Evolutionary conservation across 92 coral and sea anemone species (phyloP), one percentile per base, ranked within the genome.

Genomic region (Porites cylindrica): DNA sequence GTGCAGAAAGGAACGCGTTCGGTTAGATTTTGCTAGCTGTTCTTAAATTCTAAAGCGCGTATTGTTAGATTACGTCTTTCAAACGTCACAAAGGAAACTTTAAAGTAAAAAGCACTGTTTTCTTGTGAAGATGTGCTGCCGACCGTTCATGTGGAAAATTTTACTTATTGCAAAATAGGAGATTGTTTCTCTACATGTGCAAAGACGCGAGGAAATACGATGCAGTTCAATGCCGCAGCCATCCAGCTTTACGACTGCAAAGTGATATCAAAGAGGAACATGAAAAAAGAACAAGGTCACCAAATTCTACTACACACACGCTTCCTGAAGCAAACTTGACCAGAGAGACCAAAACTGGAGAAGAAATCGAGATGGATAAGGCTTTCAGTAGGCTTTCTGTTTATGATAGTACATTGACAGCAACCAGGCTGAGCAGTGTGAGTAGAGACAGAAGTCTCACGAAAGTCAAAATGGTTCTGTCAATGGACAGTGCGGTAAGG

Each of bases 61-160:
- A 3, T 56, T 19, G 21, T 60, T 26, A 10, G 52, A 14, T 82
- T 58, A 82, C 86, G 78, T 82, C 14, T 70, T 60, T 62, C 38
- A 8, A 18, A 58, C 78, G 78, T 82, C 86, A 82, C 14, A 56
- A 82, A 70, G 16, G 26, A 58, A 29, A 70, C 32, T 70, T 82
- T 13, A 82, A 19, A 70, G 18, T 10, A 21, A 58, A 56, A 13
- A 72, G 4, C 3, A 67, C 8, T 29, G 23, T 82, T 70, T 78
- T n/a, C 6, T 3, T 17, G 68, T 20, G 43, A 70, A 70, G 78
- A 26, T 29, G 68, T 56, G 47, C 47, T 21, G 10, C 29, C 75
- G 13, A 70, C 9, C 29, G 29, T n/a, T 70, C 61, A 8, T 5
- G 8, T 20, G 3, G 38, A 58, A 82, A 82, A 8, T 0, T 8